These are phyloP conservation scores for fruit fly (Drosophila melanogaster) DNA, from an alignment of 1,140 invertebrate species.

Conservation along the genomic window DNA sequence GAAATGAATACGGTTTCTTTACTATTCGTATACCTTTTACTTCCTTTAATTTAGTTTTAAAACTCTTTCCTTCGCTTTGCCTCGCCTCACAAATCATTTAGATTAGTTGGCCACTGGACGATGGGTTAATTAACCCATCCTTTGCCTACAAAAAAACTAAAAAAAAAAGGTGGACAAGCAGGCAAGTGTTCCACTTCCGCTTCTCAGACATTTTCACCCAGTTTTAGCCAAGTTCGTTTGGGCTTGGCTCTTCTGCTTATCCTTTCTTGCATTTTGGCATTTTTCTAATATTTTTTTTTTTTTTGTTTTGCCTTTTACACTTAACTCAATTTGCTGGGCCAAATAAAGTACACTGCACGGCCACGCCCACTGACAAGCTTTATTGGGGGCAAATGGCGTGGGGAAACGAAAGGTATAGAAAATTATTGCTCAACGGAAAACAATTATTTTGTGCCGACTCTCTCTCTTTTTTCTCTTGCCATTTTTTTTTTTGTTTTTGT, in stretches of 20 bases:
- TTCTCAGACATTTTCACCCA: constrained; percentile 25
- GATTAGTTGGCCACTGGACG: constrained; percentile 18
- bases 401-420: constrained; percentile 62
- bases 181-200: constrained; percentile 36
- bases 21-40: neutral
- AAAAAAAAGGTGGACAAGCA: constrained; percentile 39
- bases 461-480: constrained; percentile 14
- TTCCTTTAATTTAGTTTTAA: neutral
- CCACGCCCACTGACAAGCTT: constrained; percentile 48
- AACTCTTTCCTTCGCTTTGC: neutral
- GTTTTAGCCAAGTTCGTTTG: constrained; percentile 27
- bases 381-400: constrained; percentile 43
- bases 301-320: constrained; percentile 43
- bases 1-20: neutral
- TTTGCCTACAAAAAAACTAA: constrained; percentile 20
- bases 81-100: constrained; percentile 15
- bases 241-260: constrained; percentile 27
- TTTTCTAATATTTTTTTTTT: constrained; percentile 4
- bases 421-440: constrained; percentile 81
- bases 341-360: constrained; percentile 33
- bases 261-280: constrained; percentile 12
- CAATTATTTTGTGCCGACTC: constrained; percentile 73
- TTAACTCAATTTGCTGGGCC: constrained; percentile 67
- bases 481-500: neutral
- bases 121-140: constrained; percentile 31